Percentiles rank a stretch among this genome's conserved stretches.
Conservation (phyloP, 2,797 vertebrate species). For the Danio jaintianensis region DNA sequence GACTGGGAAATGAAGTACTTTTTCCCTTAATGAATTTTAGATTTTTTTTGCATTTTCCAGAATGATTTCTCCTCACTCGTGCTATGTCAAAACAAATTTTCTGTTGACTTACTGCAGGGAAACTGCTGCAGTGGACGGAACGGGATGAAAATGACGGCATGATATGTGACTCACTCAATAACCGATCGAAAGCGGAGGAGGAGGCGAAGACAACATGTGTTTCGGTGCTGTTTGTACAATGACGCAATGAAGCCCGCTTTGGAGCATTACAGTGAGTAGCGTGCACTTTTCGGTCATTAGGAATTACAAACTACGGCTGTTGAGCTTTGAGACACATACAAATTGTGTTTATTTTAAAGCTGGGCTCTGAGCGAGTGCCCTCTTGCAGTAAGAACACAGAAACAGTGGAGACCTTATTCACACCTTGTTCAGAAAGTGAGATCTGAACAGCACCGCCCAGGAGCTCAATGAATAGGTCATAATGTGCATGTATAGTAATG, state of each 20-base stretch:
- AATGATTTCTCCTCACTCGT: constrained; percentile 43
- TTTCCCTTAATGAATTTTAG: constrained; percentile 78
- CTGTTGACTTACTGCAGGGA: constrained; percentile 9
- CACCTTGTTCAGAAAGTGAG: constrained; percentile 60
- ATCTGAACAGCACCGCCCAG: constrained; percentile 61
- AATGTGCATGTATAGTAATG: constrained; percentile 51
- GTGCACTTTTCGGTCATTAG: constrained; percentile 62
- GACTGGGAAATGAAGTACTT: constrained; percentile 73
- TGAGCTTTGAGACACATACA: constrained; percentile 65
- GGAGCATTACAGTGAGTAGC: constrained; percentile 57
- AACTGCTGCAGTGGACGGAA: constrained; percentile 5
- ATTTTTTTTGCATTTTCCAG: constrained; percentile 30
- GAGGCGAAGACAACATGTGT: constrained; percentile 27
- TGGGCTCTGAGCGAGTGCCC: constrained; percentile 66
- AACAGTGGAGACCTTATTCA: constrained; percentile 77
- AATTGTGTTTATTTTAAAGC: constrained; percentile 74
- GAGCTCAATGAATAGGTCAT: constrained; percentile 65
- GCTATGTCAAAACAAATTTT: constrained; percentile 30
- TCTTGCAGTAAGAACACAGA: constrained; percentile 56
- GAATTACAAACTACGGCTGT: constrained; percentile 70
- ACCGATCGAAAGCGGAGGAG: background rate
- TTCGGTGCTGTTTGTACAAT: constrained; percentile 33
- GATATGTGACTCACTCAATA: constrained; percentile 13
- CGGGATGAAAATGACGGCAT: background rate
- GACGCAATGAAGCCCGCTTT: constrained; percentile 42